Evolutionary conservation across 2,888 invertebrate species (phyloP), one percentile per base, ranked within the genome.

Genomic region (Callyntrura sp.): DNA sequence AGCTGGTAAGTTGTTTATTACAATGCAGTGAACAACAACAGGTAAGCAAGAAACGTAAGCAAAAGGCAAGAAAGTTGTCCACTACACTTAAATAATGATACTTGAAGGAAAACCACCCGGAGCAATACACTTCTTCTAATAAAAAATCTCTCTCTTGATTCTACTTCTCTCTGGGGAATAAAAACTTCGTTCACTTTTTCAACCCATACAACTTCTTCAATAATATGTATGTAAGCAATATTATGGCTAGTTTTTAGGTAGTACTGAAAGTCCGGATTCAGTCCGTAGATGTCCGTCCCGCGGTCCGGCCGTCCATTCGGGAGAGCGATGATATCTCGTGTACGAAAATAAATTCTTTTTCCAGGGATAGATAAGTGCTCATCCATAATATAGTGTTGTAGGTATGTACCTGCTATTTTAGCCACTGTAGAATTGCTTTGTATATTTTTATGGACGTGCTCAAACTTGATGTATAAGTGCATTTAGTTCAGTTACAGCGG

Each of bases 21-120:
- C 51, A 82, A 78, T 43, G 76, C 51, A 82, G 68, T 43, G 76
- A 78, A 12, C 60, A 90, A 85, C 65, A 85, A 83, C 90, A 90
- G 82, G 90, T 86, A 86, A 76, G 60, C 70, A 65, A 78, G 78
- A 23, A 76, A 60, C 48, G 60, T 65, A 48, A 78, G 68, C 83
- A 83, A 57, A 83, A 57, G 55, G 25, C 90, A 87, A 87, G 90
- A 90, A 90, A 90, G 90, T 90, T 90, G 90, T 90, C 90, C 90
- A 87, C 90, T 65, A 87, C 87, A 87, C 87, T 90, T 87, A 84
- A 87, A 87, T 90, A 90, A 90, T 90, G 87, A 90, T 90, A 90
- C 90, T 90, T 90, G 87, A 87, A 90, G 87, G 90, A 90, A 90
- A 90, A 90, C 90, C 90, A 84, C 90, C 90, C 90, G 87, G 84